phyloP scores from a whole-genome alignment of 2,113 vertebrate species.

The Acanthochromis polyacanthus region DNA sequence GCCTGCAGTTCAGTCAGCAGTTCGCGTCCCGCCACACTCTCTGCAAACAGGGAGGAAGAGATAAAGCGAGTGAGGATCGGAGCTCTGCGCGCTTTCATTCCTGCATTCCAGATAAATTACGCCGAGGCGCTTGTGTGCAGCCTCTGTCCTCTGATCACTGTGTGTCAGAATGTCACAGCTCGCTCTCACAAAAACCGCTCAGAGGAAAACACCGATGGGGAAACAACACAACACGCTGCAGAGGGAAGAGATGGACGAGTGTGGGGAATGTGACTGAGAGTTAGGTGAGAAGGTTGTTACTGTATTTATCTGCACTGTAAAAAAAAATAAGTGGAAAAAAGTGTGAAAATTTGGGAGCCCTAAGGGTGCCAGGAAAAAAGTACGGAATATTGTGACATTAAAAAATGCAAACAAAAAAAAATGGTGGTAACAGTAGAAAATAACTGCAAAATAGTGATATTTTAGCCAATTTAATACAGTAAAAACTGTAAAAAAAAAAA shows the following conservation, averaged over 20 bases:
- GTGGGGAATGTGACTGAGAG: neutral
- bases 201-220: neutral
- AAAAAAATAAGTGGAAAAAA: too few relatives aligned
- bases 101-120: slow-evolving; percentile 53
- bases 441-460: too few relatives aligned
- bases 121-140: neutral
- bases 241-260: neutral
- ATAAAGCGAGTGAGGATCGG: slow-evolving; percentile 29
- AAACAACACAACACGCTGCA: neutral
- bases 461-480: too few relatives aligned
- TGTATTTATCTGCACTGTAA: too few relatives aligned
- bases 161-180: slow-evolving; percentile 53
- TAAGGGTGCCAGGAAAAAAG: too few relatives aligned
- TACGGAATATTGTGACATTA: too few relatives aligned
- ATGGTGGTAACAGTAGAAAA: too few relatives aligned
- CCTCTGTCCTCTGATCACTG: slow-evolving; percentile 22
- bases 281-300: neutral
- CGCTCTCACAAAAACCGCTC: slow-evolving; percentile 14
- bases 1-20: slow-evolving; percentile 67
- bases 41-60: slow-evolving; percentile 32
- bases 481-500: too few relatives aligned
- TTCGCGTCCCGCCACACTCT: slow-evolving; percentile 38
- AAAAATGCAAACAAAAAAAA: too few relatives aligned
- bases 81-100: slow-evolving; percentile 35
- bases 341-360: too few relatives aligned